Evolutionary conservation across 2,113 vertebrate genomes (phyloP).

Genomic region (Dolichallabes microphthalmus): DNA sequence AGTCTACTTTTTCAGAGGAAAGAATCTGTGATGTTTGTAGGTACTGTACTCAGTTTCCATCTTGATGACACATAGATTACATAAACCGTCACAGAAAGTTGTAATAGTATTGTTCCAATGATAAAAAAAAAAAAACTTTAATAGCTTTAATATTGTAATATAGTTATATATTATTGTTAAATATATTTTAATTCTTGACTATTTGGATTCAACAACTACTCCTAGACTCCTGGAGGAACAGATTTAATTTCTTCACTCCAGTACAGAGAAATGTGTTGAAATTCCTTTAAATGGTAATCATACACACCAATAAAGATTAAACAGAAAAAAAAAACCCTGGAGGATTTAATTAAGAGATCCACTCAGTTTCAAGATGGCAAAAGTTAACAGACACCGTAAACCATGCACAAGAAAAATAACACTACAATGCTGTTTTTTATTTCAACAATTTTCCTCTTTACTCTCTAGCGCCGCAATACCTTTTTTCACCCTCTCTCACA

Average conservation of each 20-base stretch:
- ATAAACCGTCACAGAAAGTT: background rate
- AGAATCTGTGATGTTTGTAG: background rate
- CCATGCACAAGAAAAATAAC: background rate
- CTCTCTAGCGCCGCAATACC: background rate
- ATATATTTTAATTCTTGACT: too few relatives aligned
- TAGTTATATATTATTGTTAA: too few relatives aligned
- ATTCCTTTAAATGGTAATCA: background rate
- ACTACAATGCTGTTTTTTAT: background rate
- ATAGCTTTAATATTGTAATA: too few relatives aligned
- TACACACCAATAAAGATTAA: background rate
- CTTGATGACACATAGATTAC: background rate
- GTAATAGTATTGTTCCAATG: background rate
- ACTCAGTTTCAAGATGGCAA: background rate
- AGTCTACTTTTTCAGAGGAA: background rate
- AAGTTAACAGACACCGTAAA: conserved; percentile 3
- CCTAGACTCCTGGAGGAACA: too few relatives aligned
- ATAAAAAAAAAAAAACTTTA: background rate
- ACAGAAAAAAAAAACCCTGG: background rate
- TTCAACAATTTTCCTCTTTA: background rate
- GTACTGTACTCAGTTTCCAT: background rate
- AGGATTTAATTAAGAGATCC: background rate
- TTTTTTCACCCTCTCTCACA: background rate
- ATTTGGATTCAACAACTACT: too few relatives aligned
- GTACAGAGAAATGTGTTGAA: background rate
- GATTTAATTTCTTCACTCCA: background rate